Conservation (phyloP, 2,113 vertebrate genomes). For the Lepus timidus region DNA sequence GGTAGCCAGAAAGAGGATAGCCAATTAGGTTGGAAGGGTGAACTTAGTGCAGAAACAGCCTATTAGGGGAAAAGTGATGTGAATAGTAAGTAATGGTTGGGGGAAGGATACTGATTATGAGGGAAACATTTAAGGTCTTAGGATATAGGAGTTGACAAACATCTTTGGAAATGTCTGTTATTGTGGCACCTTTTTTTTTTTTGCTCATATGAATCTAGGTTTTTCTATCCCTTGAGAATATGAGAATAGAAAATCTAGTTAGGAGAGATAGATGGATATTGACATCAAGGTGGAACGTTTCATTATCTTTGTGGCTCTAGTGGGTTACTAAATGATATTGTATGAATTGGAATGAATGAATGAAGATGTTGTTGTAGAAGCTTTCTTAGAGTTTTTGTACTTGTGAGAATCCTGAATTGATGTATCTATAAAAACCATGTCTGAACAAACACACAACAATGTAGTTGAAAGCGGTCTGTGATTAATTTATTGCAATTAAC, state of each 20-base stretch:
- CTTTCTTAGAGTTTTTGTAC: not conserved
- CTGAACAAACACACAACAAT: not conserved
- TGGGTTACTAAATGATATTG: not conserved
- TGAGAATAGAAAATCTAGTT: not conserved
- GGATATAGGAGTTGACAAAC: not conserved
- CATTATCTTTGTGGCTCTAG: not conserved
- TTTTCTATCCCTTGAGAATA: not conserved
- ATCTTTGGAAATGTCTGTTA: not conserved
- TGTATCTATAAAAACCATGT: not conserved
- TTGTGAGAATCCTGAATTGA: not conserved
- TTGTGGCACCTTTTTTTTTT: not conserved
- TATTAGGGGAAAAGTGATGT: not conserved
- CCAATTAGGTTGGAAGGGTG: conserved; percentile 44
- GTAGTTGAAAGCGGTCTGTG: not conserved
- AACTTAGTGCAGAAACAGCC: not conserved
- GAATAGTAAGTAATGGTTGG: not conserved
- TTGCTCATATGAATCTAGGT: not conserved
- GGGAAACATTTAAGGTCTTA: not conserved
- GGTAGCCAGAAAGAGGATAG: not conserved
- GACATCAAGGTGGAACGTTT: not conserved
- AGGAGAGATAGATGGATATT: not conserved
- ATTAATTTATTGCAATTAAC: not conserved
- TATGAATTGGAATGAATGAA: not conserved
- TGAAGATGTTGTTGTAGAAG: not conserved
- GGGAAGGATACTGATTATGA: not conserved